Conservation (phyloP, 2,797 vertebrate species). For the Manis pentadactyla region DNA sequence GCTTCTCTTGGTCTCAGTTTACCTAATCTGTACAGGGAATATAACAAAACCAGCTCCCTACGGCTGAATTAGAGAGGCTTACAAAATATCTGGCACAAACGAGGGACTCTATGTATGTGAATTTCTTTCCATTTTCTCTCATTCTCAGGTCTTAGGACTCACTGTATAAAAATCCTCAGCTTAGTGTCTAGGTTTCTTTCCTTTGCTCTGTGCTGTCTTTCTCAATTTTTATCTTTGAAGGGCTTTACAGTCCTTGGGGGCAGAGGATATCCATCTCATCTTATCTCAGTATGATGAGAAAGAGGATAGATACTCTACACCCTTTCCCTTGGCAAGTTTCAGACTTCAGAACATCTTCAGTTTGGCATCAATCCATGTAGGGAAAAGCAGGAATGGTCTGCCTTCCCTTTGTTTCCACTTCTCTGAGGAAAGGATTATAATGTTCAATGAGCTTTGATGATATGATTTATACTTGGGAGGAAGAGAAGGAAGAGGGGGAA, state of each 20-base stretch:
- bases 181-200: not conserved
- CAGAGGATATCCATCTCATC: not conserved
- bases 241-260: not conserved
- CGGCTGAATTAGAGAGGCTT: not conserved
- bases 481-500: not conserved
- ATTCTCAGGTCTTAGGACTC: not conserved
- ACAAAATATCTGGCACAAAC: not conserved
- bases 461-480: not conserved
- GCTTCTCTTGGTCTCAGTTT: not conserved
- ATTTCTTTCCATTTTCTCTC: not conserved
- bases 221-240: not conserved
- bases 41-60: not conserved
- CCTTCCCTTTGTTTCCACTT: not conserved
- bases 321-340: not conserved
- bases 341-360: not conserved
- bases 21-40: not conserved
- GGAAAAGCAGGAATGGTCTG: not conserved
- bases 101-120: not conserved
- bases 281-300: not conserved
- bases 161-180: not conserved
- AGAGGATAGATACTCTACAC: no score
- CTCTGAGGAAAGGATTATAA: not conserved
- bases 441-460: not conserved
- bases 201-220: rapidly evolving
- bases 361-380: not conserved